Conservation (phyloP, 2,797 vertebrate genomes). For the Acanthurus leucopareius region DNA sequence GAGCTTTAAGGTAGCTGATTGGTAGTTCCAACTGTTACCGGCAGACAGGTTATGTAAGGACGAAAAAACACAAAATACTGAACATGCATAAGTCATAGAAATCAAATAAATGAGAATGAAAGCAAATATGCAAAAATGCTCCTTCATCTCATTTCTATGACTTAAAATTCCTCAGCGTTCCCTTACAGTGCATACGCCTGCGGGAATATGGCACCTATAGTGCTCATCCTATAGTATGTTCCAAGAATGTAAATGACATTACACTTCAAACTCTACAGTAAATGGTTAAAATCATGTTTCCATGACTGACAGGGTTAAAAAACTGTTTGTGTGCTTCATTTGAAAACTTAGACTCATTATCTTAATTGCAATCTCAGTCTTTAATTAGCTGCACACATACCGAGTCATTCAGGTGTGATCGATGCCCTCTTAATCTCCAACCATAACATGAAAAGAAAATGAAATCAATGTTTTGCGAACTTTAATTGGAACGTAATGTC, state of each 20-base stretch:
- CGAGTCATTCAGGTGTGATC: conserved; percentile 82
- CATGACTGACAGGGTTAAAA: conserved; percentile 63
- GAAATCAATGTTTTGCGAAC: conserved; percentile 83
- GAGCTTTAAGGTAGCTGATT: not conserved
- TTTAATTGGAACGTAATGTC: conserved; percentile 84
- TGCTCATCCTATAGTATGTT: not conserved
- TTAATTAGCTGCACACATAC: conserved; percentile 79
- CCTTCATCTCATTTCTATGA: too few species aligned
- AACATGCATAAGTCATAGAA: not conserved
- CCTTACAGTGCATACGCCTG: too few species aligned
- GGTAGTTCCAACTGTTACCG: too few species aligned
- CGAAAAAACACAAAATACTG: too few species aligned
- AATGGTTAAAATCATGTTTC: conserved; percentile 29
- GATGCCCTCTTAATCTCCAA: conserved; percentile 78
- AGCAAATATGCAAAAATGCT: too few species aligned
- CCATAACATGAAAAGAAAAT: conserved; percentile 80
- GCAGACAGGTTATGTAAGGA: not conserved
- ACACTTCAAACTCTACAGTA: not conserved
- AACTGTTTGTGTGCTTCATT: conserved; percentile 61
- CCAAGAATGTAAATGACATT: not conserved
- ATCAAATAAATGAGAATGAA: too few species aligned
- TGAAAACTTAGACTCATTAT: conserved; percentile 77
- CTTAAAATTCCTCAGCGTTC: too few species aligned
- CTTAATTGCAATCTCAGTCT: conserved; percentile 83
- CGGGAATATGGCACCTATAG: not conserved